Evolutionary conservation across 2,888 invertebrate species (phyloP).

Genomic region (Lampropteryx suffumata): DNA sequence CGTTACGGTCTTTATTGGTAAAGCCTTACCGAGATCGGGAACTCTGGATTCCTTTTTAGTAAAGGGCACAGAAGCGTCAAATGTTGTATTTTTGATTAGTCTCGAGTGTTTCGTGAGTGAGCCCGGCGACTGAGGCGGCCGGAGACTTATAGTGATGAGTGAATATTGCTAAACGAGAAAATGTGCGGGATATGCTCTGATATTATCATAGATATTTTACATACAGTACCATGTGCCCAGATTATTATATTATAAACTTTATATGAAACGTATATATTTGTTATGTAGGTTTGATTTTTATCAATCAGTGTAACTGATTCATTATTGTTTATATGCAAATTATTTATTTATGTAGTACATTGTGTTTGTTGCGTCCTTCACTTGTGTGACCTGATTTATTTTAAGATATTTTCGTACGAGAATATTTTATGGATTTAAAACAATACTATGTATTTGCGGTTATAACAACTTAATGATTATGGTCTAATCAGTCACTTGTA

Average conservation of each 20-base stretch:
- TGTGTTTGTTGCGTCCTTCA: conserved; percentile 65
- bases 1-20: conserved; percentile 27
- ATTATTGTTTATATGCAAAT: conserved; percentile 49
- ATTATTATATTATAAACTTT: conserved; percentile 33
- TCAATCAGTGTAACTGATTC: conserved; percentile 54
- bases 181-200: conserved; percentile 45
- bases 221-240: conserved; percentile 58
- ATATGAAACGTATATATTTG: conserved; percentile 28
- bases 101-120: conserved; percentile 17
- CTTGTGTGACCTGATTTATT: conserved; percentile 82
- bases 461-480: conserved; percentile 6
- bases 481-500: conserved; percentile 12
- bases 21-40: conserved; percentile 45
- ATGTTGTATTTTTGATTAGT: conserved; percentile 21
- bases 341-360: conserved; percentile 51
- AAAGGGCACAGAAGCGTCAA: conserved; percentile 22
- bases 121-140: conserved; percentile 24
- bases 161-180: conserved; percentile 32
- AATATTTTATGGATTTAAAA: conserved; percentile 39
- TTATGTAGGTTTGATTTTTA: conserved; percentile 42
- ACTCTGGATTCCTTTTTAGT: conserved; percentile 56
- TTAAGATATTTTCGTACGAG: conserved; percentile 73
- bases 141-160: conserved; percentile 40
- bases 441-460: conserved; percentile 1
- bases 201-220: conserved; percentile 58